Evolutionary conservation across 2,888 invertebrate genomes (phyloP), one percentile per base, ranked within the genome.

Genomic region (Aphodius granarius): DNA sequence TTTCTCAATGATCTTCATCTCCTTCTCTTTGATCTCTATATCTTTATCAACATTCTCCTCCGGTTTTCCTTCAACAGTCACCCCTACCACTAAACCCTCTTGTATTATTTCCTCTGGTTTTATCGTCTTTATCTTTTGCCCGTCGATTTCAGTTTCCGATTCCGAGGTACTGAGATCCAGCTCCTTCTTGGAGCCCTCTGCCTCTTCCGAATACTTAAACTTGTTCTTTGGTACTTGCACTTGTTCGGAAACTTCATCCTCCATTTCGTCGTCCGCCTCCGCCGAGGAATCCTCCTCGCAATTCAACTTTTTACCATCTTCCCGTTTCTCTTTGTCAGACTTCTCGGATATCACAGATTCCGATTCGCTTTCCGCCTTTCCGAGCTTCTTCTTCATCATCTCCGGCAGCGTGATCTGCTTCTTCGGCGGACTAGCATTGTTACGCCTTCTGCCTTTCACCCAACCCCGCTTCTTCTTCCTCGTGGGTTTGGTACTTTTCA

Each of bases 241-340:
- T 66, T 81, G 77, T 68, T 71, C 73, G 15, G 74, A 75, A 4
- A 89, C 86, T 83, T 91, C 91, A 76, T 91, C 91, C 79, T 92
- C 92, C 91, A 92, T 91, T 83, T 92, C 92, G 83, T 92, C 91
- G 81, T 92, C 91, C 21, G 92, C 91, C 83, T 92, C 92, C 0
- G 91, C 91, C 5, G 91, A 91, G 0, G 91, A 91, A 83, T 91
- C 91, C 83, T 91, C 91, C 62, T 88, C 91, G 63, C 89, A 89
- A 0, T 89, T 89, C 81, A 87, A 43, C 83, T 85, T 81, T 78
- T 84, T 87, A 43, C 62, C 62, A 9, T 43, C 62, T 72, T 75
- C 75, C 9, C 18, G 18, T 66, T 72, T 75, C 63, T 71, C 74
- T 21, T 73, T 66, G 18, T 86, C 86, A 0, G 84, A 83, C 80